phyloP scores from a whole-genome alignment of 2,113 vertebrate species.

The Phyllopteryx taeniolatus region DNA sequence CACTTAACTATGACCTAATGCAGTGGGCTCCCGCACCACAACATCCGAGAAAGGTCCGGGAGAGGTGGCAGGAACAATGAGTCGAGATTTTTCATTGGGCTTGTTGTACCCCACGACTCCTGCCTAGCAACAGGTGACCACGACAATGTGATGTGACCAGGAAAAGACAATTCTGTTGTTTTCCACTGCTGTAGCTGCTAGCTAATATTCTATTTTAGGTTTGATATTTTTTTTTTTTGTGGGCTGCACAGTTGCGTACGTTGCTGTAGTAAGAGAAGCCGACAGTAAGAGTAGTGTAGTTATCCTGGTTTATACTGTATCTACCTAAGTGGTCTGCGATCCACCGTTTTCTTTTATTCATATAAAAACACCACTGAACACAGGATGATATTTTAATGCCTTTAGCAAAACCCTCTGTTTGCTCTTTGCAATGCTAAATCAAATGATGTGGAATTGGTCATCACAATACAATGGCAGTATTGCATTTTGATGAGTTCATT shows the following conservation, averaged over 20 bases:
- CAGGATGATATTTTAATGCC: conserved; percentile 43
- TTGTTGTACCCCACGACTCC: not conserved
- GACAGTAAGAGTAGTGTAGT: not conserved
- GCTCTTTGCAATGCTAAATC: conserved; percentile 41
- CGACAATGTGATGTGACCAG: not conserved
- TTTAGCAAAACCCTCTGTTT: conserved; percentile 35
- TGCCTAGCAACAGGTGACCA: conserved; percentile 2
- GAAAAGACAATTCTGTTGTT: not conserved
- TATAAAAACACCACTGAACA: conserved; percentile 14
- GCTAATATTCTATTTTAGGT: not conserved
- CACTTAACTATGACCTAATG: not conserved
- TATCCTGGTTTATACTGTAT: not conserved
- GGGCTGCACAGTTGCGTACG: not conserved
- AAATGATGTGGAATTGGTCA: conserved; percentile 48
- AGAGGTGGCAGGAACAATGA: not conserved
- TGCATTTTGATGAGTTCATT: conserved; percentile 55
- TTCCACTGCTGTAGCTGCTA: not conserved
- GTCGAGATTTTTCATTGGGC: not conserved
- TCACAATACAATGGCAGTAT: conserved; percentile 57
- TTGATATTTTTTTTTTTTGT: conserved; percentile 1
- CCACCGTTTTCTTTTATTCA: not conserved
- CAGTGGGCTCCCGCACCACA: too few species aligned
- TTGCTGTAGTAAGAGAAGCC: conserved; percentile 1
- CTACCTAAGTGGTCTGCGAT: not conserved
- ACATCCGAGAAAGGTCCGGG: not conserved